A percentile compares a stretch with the other conserved stretches of the same genome.
Evolutionary conservation across 2,888 invertebrate species (phyloP).

Genomic region (Latrodectus hesperus): DNA sequence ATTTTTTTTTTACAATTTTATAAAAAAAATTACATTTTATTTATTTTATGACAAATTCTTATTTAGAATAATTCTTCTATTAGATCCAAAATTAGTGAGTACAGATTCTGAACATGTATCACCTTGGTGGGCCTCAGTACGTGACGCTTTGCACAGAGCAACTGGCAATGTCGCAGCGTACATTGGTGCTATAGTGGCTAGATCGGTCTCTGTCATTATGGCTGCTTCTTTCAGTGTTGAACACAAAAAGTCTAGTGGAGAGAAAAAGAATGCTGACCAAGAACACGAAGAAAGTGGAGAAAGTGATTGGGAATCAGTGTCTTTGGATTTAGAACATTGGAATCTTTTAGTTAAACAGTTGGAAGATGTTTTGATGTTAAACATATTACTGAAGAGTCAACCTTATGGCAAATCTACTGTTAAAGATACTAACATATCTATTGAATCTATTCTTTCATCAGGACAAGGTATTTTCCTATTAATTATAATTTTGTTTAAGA

Average conservation of each 20-base stretch:
- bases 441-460: conserved; percentile 46
- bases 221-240: conserved; percentile 60
- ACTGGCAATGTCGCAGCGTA: conserved; percentile 85
- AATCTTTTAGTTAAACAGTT: conserved; percentile 89
- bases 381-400: conserved; percentile 79
- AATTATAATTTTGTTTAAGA: background rate
- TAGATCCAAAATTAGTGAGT: conserved; percentile 73
- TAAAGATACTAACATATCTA: conserved; percentile 64
- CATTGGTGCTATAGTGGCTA: conserved; percentile 87
- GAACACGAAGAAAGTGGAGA: conserved; percentile 73
- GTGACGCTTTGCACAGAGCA: conserved; percentile 84
- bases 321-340: conserved; percentile 91
- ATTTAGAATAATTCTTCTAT: background rate
- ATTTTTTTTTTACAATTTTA: background rate
- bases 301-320: conserved; percentile 86
- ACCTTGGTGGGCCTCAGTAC: conserved; percentile 87
- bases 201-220: conserved; percentile 80
- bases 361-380: conserved; percentile 89
- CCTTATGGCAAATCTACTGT: conserved; percentile 53
- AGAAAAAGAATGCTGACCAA: conserved; percentile 72
- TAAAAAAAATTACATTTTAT: background rate
- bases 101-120: conserved; percentile 83
- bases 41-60: background rate
- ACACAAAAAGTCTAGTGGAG: conserved; percentile 24
- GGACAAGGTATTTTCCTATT: conserved; percentile 50